Evolutionary conservation across 2,888 invertebrate genomes (phyloP).

Genomic region (Plemyria rubiginata): DNA sequence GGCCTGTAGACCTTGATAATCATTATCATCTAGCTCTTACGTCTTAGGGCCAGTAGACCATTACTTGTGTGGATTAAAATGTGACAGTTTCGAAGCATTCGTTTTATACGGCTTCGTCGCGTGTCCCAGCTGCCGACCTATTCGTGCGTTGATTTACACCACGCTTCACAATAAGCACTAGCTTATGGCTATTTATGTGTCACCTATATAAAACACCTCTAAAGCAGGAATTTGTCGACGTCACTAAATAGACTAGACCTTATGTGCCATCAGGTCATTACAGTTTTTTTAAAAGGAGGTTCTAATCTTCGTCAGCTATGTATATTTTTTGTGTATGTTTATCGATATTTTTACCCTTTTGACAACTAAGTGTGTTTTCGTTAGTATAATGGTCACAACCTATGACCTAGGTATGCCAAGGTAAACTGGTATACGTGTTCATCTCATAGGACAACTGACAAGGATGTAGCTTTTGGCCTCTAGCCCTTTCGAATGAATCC

Average conservation of each 20-base stretch:
- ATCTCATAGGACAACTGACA: background rate
- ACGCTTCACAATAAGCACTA: slow-evolving; percentile 44
- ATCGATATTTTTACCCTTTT: no score
- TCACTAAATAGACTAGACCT: background rate
- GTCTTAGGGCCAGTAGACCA: slow-evolving; percentile 30
- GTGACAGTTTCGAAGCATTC: slow-evolving; percentile 45
- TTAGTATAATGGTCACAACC: background rate
- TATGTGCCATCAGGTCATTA: background rate
- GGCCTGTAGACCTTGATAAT: no score
- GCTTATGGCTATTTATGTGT: slow-evolving; percentile 23
- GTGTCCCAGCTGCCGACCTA: slow-evolving; percentile 36
- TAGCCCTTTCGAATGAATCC: background rate
- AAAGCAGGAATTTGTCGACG: background rate
- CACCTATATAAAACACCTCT: slow-evolving; percentile 22
- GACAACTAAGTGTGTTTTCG: background rate
- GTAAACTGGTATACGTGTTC: no score
- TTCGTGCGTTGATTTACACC: slow-evolving; percentile 51
- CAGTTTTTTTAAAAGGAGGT: background rate
- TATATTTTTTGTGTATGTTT: no score
- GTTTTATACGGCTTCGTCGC: slow-evolving; percentile 49
- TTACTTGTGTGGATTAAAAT: slow-evolving; percentile 38
- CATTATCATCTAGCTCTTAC: no score
- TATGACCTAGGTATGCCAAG: no score
- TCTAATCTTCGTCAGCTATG: no score
- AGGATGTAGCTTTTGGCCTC: no score